Evolutionary conservation across 2,113 vertebrate species (phyloP), one percentile per base, ranked within the genome.

Genomic region (Salvator merianae): DNA sequence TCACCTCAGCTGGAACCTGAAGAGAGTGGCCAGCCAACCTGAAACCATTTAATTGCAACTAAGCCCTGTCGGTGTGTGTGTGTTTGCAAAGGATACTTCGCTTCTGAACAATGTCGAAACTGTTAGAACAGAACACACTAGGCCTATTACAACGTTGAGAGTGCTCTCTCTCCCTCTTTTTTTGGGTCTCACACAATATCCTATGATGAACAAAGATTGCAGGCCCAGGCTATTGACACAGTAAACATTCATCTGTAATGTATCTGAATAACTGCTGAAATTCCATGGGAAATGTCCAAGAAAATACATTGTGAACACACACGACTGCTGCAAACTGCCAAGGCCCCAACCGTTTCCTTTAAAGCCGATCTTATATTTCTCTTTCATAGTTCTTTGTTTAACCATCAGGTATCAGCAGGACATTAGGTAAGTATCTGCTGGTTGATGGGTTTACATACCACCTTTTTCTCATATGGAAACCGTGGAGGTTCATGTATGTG

Each of bases 211-310:
- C 87, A 90, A 84, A 92, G 84, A 53, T 32, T 69, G 82, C 82
- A 87, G 85, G 84, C 80, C 40, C 16, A 32, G 82, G 79, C 82
- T 85, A 90, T 87, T 87, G 72, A 85, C 84, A 63, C n/a, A 79
- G 89, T 72, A 85, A 88, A 85, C 74, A 91, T 76, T 83, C 79
- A 84, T 78, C 28, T 63, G 79, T 76, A 79, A 91, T 73, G 69
- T 47, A 84, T 81, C 86, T 38, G 84, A 91, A 83, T 34, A 87
- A 83, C 81, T 88, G 88, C 78, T 88, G 87, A 72, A 77, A 88
- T 84, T 89, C 86, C 84, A 70, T 91, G 90, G 87, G 86, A 40
- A 14, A 26, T 0, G 34, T 68, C 91, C 89, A 88, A 77, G 76
- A 24, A 78, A 79, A 89, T 66, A 47, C 73, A 73, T 32, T 83